Evolutionary conservation across 2,797 vertebrate species (phyloP), one percentile per base, ranked within the genome.

Genomic region (Potorous gilbertii): DNA sequence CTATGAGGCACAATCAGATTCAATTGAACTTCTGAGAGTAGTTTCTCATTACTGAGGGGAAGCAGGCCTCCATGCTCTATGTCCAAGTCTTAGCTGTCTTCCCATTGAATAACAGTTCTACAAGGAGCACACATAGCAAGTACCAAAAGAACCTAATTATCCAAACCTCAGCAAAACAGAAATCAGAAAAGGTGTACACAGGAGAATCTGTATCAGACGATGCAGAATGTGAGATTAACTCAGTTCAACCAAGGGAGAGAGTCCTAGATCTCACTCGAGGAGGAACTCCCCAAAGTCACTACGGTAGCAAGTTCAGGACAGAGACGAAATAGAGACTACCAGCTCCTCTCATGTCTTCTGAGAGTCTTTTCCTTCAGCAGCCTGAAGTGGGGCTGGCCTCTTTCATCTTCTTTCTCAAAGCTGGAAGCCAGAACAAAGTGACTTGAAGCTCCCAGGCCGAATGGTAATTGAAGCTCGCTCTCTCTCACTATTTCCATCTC

Each of bases 371-470:
- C n/a, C 66, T 81, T 81, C 18, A 46, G 66, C 66, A 81, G 4
- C n/a, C 66, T 81, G n/a, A 81, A 81, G n/a, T 40, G 18, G 66
- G 16, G n/a, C n/a, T 81, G 66, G 66, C 66, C 18, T 24, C 66
- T 81, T 81, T 81, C 18, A 81, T 81, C 66, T 46, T 81, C n/a
- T 18, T 81, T 81, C 66, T 81, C n/a, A 81, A 81, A 81, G n/a
- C 66, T 40, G 66, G n/a, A 81, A 81, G n/a, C n/a, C 66, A 81
- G 66, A 81, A 81, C n/a, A 81, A 81, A 81, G 66, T 81, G 66
- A 81, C n/a, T 46, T 21, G 66, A 81, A 81, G 8, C n/a, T 81
- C 0, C n/a, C 40, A 46, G 66, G 40, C 66, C 10, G 66, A 81
- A 24, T 40, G 66, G 40, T 81, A 46, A 40, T 9, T 81, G n/a